Conservation (phyloP, 2,888 invertebrate species). For the Agriopis marginaria region DNA sequence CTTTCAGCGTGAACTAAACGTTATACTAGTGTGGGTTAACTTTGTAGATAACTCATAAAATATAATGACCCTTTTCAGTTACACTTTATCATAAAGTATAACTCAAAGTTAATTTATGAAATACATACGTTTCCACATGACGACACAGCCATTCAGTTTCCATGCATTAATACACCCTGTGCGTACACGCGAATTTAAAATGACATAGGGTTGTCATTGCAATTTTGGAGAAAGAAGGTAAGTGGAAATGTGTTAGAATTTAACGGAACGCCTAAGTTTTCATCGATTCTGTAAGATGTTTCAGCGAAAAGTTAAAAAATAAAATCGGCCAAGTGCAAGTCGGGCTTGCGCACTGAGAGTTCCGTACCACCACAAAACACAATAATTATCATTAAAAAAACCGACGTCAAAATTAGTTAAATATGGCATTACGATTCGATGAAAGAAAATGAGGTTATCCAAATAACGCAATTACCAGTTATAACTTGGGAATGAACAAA, state of each 20-base stretch:
- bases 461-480: no score
- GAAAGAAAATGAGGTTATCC: no score
- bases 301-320: no score
- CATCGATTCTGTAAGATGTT: no score
- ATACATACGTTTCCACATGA: constrained; percentile 25
- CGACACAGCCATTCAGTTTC: constrained; percentile 32
- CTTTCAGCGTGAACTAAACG: not conserved
- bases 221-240: not conserved
- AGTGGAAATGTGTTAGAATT: not conserved
- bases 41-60: not conserved
- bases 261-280: no score
- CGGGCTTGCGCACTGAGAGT: no score
- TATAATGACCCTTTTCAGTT: not conserved
- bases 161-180: constrained; percentile 27
- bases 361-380: no score
- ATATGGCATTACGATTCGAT: no score
- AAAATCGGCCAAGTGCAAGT: no score
- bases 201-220: constrained; percentile 17
- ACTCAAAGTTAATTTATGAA: not conserved
- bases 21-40: not conserved
- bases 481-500: no score
- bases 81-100: not conserved
- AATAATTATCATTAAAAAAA: no score
- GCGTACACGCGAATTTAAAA: constrained; percentile 30
- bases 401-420: no score